phyloP scores from a whole-genome alignment of 2,797 vertebrate species.

The Microhierax caerulescens region DNA sequence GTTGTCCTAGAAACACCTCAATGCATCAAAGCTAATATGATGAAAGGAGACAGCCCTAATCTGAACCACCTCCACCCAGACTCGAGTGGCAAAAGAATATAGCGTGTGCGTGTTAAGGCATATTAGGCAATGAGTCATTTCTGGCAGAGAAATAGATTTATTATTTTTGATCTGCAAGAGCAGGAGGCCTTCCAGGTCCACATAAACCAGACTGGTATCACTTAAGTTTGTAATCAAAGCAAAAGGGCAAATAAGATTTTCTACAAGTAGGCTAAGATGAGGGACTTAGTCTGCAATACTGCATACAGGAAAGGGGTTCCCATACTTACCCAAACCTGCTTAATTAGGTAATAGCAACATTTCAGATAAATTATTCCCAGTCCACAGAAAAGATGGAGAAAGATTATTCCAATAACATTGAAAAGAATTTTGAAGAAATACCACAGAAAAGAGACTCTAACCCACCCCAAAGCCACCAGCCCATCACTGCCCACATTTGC shows the following conservation, averaged over 20 bases:
- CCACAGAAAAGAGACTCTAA: not conserved
- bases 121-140: not conserved
- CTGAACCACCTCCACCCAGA: not conserved
- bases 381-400: not conserved
- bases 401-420: not conserved
- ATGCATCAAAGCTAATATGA: not conserved
- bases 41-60: conserved; percentile 13
- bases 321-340: not conserved
- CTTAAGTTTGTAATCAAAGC: not conserved
- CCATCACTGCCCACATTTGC: not conserved
- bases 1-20: not conserved
- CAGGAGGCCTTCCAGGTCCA: not conserved
- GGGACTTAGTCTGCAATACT: not conserved
- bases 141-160: not conserved
- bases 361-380: not conserved
- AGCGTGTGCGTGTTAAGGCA: not conserved
- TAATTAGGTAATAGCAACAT: not conserved
- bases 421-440: not conserved
- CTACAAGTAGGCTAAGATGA: not conserved
- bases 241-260: not conserved
- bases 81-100: not conserved
- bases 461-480: not conserved
- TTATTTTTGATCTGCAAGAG: not conserved
- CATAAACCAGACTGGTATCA: not conserved
- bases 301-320: not conserved